Percentiles rank a stretch among this genome's conserved stretches.
Evolutionary conservation across 2,797 vertebrate genomes (phyloP).

Genomic region (Atherinosoma microstoma): DNA sequence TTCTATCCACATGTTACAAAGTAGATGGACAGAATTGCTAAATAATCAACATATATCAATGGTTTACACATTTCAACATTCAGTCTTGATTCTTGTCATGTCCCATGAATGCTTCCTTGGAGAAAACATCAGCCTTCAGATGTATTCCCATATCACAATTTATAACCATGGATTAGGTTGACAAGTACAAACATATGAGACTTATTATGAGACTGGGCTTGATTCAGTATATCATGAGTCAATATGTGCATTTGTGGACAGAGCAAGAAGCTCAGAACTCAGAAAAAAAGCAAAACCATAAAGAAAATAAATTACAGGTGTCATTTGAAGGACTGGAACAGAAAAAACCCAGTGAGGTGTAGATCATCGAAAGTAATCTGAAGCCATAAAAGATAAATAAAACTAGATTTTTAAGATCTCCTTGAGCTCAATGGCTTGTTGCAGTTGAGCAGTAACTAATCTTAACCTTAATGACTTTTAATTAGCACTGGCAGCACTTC

Average conservation of each 20-base stretch:
- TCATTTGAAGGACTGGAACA: not conserved
- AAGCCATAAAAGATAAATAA: constrained; percentile 33
- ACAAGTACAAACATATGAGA: not conserved
- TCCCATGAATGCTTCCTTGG: not conserved
- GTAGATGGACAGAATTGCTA: no score
- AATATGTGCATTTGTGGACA: not conserved
- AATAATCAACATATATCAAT: no score
- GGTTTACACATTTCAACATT: no score
- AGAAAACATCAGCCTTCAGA: not conserved
- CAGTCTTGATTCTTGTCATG: not conserved
- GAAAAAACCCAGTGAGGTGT: not conserved
- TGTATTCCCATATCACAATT: not conserved
- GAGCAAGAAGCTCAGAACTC: constrained; percentile 11
- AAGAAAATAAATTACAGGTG: not conserved
- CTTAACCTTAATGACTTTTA: constrained; percentile 33
- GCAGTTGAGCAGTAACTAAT: constrained; percentile 36
- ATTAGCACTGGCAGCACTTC: constrained; percentile 31
- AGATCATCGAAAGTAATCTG: constrained; percentile 26
- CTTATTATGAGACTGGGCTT: not conserved
- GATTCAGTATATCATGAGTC: not conserved
- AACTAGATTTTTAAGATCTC: constrained; percentile 28
- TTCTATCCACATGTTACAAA: no score
- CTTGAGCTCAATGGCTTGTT: constrained; percentile 18
- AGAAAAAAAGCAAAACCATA: not conserved
- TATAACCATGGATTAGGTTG: not conserved